These are phyloP conservation scores for Aplochiton taeniatus DNA, from an alignment of 2,797 vertebrate genomes.

Conservation along the genomic window DNA sequence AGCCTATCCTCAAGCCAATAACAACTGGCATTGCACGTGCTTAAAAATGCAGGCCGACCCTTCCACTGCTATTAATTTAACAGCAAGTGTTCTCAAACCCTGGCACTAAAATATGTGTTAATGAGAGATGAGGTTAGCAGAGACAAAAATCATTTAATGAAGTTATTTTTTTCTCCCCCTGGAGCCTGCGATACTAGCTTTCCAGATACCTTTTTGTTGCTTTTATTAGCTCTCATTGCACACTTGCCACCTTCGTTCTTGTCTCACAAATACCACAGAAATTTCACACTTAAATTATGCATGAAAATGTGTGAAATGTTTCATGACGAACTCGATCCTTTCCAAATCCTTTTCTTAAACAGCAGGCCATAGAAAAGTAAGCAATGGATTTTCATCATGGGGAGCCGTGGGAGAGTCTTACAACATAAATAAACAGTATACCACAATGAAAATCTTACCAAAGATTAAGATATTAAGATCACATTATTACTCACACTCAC, in stretches of 20 bases:
- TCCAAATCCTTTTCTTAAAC: conserved; percentile 28
- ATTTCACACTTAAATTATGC: conserved; percentile 32
- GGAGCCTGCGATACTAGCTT: conserved; percentile 43
- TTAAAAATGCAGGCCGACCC: conserved; percentile 74
- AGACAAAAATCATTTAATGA: conserved; percentile 48
- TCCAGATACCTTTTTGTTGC: conserved; percentile 24
- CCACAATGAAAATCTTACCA: conserved; percentile 16
- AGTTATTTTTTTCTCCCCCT: conserved; percentile 46
- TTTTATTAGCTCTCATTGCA: conserved; percentile 33
- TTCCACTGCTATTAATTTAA: conserved; percentile 72
- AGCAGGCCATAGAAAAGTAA: conserved; percentile 18
- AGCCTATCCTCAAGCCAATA: conserved; percentile 55
- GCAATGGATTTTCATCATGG: conserved; percentile 7
- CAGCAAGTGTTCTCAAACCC: conserved; percentile 64
- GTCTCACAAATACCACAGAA: conserved; percentile 10
- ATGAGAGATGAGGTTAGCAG: conserved; percentile 58
- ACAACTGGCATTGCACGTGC: conserved; percentile 55
- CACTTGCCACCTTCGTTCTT: conserved; percentile 18
- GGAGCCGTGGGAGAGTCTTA: conserved; percentile 12
- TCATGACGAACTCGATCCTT: conserved; percentile 5
- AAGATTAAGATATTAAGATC: conserved; percentile 24
- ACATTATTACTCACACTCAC: conserved; percentile 2
- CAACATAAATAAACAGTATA: conserved; percentile 1
- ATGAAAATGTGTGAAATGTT: conserved; percentile 28
- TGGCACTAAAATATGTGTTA: conserved; percentile 68